These are phyloP conservation scores for Hetaerina titia DNA, from an alignment of 2,888 invertebrate genomes.

Conservation along the genomic window DNA sequence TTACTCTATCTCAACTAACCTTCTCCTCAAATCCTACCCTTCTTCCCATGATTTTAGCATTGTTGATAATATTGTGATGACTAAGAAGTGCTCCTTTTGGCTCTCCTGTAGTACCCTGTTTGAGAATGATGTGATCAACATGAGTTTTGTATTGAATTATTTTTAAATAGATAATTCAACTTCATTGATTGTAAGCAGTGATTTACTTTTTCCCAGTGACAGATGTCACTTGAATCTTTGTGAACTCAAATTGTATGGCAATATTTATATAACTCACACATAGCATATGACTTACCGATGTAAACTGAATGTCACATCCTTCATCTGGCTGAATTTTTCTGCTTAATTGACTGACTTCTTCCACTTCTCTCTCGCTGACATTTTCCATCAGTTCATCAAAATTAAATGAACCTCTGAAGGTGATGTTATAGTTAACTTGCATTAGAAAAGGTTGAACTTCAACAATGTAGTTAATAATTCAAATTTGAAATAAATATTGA, in stretches of 20 bases:
- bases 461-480: no score
- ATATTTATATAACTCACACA: no score
- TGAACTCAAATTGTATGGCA: no score
- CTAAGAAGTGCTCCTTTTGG: constrained; percentile 88
- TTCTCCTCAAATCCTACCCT: constrained; percentile 77
- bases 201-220: no score
- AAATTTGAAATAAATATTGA: no score
- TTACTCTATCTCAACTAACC: constrained; percentile 73
- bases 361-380: constrained; percentile 75
- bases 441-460: no score
- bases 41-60: constrained; percentile 83
- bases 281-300: constrained; percentile 80
- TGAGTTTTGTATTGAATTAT: no score
- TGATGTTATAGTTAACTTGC: not conserved
- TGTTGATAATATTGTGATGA: constrained; percentile 88
- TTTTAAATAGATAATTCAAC: no score
- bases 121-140: not conserved
- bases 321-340: constrained; percentile 82
- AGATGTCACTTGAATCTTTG: no score
- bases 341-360: constrained; percentile 77
- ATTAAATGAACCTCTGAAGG: constrained; percentile 77
- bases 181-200: no score
- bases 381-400: constrained; percentile 78
- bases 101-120: constrained; percentile 86
- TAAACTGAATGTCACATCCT: constrained; percentile 89